phyloP scores from a whole-genome alignment of 2,797 vertebrate genomes.

The Manis pentadactyla region DNA sequence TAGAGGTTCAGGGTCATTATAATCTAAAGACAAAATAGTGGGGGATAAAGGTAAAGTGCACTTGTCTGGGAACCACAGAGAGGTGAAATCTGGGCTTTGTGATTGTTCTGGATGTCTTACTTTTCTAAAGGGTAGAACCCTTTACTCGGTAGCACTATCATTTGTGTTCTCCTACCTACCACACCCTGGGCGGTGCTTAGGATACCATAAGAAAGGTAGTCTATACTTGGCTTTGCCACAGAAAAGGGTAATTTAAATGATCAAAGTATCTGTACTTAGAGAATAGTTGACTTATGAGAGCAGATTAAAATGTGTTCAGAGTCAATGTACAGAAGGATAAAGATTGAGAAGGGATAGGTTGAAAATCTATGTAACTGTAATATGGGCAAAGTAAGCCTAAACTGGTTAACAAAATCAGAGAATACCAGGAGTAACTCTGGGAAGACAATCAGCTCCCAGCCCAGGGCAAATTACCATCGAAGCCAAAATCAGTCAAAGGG shows the following conservation, averaged over 20 bases:
- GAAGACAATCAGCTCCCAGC: too few species aligned
- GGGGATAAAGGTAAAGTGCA: not conserved
- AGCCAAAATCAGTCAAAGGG: too few species aligned
- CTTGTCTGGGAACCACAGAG: not conserved
- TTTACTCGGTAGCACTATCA: not conserved
- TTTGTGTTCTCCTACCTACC: not conserved
- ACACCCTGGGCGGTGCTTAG: not conserved
- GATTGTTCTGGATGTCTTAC: not conserved
- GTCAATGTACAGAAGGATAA: not conserved
- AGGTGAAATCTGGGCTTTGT: not conserved
- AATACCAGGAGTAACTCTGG: not conserved
- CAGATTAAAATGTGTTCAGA: not conserved
- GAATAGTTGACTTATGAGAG: not conserved
- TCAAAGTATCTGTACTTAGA: not conserved
- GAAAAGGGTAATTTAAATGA: conserved; percentile 7
- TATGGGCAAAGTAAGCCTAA: not conserved
- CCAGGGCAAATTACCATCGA: too few species aligned
- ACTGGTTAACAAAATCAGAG: not conserved
- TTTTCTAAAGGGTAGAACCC: not conserved
- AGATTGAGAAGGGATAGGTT: not conserved
- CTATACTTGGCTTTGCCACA: not conserved
- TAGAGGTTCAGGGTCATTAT: not conserved
- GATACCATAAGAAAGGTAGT: not conserved
- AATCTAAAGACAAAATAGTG: not conserved
- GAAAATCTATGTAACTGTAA: not conserved